Percentiles rank a stretch among this genome's conserved stretches.
Conservation (phyloP, 92 coral and sea anemone genomes). For the Paramuricea clavata region DNA sequence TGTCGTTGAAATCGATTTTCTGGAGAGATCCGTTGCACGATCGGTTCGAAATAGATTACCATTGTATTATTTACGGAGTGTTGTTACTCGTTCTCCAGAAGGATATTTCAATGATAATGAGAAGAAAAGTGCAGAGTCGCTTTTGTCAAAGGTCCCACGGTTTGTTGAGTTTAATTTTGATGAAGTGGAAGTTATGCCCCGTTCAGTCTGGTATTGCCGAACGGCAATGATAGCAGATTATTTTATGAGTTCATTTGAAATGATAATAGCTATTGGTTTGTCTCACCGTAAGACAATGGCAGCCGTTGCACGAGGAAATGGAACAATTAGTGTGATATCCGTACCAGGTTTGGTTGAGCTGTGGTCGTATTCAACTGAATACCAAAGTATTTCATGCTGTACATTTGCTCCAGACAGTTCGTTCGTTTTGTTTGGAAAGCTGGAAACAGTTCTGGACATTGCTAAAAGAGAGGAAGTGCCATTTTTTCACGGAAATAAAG, state of each 20-base stretch:
- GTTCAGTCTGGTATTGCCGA: not conserved
- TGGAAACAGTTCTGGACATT: not conserved
- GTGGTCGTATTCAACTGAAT: not conserved
- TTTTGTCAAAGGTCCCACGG: not conserved
- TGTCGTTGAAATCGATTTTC: not conserved
- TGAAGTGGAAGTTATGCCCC: not conserved
- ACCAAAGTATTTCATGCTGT: not conserved
- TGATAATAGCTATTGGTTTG: not conserved
- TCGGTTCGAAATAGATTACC: too few relatives aligned
- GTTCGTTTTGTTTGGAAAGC: not conserved
- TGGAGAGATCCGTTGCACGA: too few relatives aligned
- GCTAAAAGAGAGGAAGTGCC: not conserved
- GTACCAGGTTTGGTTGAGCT: not conserved
- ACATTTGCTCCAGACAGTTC: slow-evolving; percentile 2
- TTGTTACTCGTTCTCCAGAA: not conserved
- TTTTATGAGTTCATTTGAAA: too few relatives aligned
- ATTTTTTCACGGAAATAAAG: not conserved
- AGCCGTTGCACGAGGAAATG: not conserved
- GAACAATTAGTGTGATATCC: not conserved
- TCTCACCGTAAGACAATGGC: not conserved
- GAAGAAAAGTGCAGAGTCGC: not conserved
- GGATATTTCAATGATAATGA: not conserved
- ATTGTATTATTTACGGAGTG: not conserved
- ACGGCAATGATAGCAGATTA: too few relatives aligned
- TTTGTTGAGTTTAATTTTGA: not conserved